Conservation (phyloP, 2,888 invertebrate genomes). For the Brachyptera putata region DNA sequence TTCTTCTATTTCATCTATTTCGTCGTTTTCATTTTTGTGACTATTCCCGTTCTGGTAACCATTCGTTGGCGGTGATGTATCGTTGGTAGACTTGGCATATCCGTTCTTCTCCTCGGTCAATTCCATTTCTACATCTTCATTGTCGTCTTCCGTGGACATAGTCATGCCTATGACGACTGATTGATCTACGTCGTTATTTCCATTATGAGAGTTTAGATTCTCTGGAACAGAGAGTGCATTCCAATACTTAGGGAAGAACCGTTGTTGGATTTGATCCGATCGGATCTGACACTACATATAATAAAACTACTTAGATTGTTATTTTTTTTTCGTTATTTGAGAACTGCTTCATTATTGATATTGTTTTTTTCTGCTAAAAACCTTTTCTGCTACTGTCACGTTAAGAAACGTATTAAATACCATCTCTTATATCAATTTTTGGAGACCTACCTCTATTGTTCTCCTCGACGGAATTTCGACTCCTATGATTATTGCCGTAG, state of each 20-base stretch:
- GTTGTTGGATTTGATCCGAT: too few relatives aligned
- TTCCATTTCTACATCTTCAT: constrained; percentile 53
- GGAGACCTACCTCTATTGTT: constrained; percentile 17
- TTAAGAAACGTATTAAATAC: too few relatives aligned
- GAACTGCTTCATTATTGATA: too few relatives aligned
- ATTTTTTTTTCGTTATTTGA: too few relatives aligned
- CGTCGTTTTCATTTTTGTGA: constrained; percentile 41
- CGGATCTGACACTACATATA: too few relatives aligned
- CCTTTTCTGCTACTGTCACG: too few relatives aligned
- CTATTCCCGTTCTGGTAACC: constrained; percentile 60
- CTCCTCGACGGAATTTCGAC: constrained; percentile 37
- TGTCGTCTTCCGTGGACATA: constrained; percentile 46
- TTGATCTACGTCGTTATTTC: constrained; percentile 36
- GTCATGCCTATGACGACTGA: constrained; percentile 27
- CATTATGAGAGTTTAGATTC: constrained; percentile 52
- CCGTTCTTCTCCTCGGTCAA: constrained; percentile 44
- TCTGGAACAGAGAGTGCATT: too few relatives aligned
- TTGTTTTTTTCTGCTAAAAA: too few relatives aligned
- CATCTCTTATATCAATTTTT: too few relatives aligned
- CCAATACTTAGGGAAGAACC: too few relatives aligned
- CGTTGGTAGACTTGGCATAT: constrained; percentile 38
- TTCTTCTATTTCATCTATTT: constrained; percentile 64
- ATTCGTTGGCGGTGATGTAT: constrained; percentile 41
- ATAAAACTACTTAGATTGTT: too few relatives aligned
- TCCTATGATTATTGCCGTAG: constrained; percentile 36